Base-by-base conservation (phyloP, 2,797 vertebrate genomes). In the Sebastes taczanowskii region DNA sequence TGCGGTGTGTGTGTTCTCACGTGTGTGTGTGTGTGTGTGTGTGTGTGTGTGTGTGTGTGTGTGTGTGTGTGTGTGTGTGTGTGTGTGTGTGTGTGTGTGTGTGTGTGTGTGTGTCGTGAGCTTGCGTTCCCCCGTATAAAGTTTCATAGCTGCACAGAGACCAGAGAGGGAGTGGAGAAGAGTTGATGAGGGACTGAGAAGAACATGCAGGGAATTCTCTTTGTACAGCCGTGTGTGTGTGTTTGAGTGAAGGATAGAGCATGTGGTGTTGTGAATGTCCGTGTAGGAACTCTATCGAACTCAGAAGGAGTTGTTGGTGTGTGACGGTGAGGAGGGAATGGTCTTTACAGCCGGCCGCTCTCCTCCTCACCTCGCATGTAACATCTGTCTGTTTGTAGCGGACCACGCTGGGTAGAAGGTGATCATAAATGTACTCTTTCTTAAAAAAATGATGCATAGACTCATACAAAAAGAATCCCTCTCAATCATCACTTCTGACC, bases 141-240 rank as follows among this genome's bases (percentile, higher is more conserved):
- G 81, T 91, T 87, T 88, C 78, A 90, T 81, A 32, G 71, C 83
- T 78, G 79, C 14, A 49, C 65, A 67, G 88, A 80, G 77, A 84
- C 59, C 29, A 42, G 53, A 78, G 71, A 71, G 34, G 73, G 81
- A 83, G 66, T 72, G 42, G 55, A 77, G 81, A 78, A 65, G 77
- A 71, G 67, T 63, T 67, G 80, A 68, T 22, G 20, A 67, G 72
- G 64, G 42, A 56, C 66, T 35, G 35, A 18, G 58, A 68, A 13
- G 55, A 65, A n/a, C 68, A 71, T 53, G 85, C 64, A 76, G 78
- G 78, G 62, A 76, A 56, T 74, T 29, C 27, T 65, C 18, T 84
- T 30, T 65, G 56, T 61, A 59, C n/a, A 46, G 14, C 14, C 1
- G 30, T 32, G 27, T 27, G 27, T 27, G 11, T 38, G 35, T 77